These are phyloP conservation scores for Neosalanx taihuensis DNA, from an alignment of 2,797 vertebrate genomes.

Conservation along the genomic window DNA sequence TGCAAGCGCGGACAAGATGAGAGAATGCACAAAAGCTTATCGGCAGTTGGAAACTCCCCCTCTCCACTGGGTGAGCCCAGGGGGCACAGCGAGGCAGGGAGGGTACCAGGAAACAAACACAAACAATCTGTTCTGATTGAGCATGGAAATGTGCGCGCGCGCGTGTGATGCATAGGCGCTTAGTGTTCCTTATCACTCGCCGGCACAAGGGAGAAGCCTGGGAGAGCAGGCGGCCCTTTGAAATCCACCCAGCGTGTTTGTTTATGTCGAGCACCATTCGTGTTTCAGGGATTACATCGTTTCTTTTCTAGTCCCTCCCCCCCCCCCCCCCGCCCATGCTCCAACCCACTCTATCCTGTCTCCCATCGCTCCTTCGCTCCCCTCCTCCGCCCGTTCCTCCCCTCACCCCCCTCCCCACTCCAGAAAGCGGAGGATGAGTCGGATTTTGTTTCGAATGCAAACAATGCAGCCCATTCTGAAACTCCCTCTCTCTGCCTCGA, in stretches of 20 bases:
- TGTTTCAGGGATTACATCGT: constrained; percentile 69
- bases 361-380: constrained; percentile 19
- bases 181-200: constrained; percentile 56
- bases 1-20: constrained; percentile 48
- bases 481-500: neutral
- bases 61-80: constrained; percentile 21
- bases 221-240: constrained; percentile 51
- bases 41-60: constrained; percentile 45
- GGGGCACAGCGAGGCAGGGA: constrained; percentile 30
- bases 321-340: constrained; percentile 44
- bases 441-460: neutral
- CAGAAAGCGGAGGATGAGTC: constrained; percentile 8
- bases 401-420: neutral
- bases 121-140: constrained; percentile 38
- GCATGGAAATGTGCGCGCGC: constrained; percentile 38
- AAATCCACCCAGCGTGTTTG: constrained; percentile 62
- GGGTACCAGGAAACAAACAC: constrained; percentile 63
- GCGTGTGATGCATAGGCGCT: neutral
- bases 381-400: constrained; percentile 13
- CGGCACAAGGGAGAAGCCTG: constrained; percentile 50
- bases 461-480: neutral
- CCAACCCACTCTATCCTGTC: constrained; percentile 17
- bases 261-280: constrained; percentile 59
- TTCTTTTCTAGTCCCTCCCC: constrained; percentile 50
- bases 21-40: constrained; percentile 46